These are phyloP conservation scores for Spialia ferax DNA, from an alignment of 2,888 invertebrate species.

Conservation along the genomic window DNA sequence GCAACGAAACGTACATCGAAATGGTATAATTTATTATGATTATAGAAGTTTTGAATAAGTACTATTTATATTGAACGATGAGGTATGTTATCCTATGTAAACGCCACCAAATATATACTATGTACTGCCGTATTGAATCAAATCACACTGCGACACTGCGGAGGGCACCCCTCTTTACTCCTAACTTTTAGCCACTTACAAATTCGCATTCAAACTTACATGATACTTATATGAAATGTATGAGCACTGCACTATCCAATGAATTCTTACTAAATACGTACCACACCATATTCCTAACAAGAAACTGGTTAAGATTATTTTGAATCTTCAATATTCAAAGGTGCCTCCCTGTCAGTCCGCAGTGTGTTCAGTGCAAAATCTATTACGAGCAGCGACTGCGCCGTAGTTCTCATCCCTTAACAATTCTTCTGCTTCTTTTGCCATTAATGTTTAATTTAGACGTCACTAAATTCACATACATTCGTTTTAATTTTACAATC, in stretches of 20 bases:
- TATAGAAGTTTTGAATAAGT: constrained; percentile 81
- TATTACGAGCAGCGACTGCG: constrained; percentile 50
- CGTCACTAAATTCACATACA: constrained; percentile 27
- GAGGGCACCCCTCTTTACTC: neutral
- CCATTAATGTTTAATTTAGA: constrained; percentile 16
- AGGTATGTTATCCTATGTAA: constrained; percentile 65
- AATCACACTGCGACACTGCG: constrained; percentile 48
- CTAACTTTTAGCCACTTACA: neutral
- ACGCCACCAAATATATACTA: constrained; percentile 72
- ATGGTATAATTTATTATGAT: constrained; percentile 74
- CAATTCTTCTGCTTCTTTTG: constrained; percentile 17
- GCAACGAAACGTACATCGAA: constrained; percentile 82
- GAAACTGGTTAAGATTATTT: neutral
- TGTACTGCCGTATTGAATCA: constrained; percentile 61
- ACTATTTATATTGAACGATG: constrained; percentile 81
- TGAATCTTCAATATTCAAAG: constrained; percentile 2
- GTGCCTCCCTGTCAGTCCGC: constrained; percentile 33
- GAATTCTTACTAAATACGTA: neutral
- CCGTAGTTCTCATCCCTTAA: constrained; percentile 44
- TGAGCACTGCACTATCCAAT: neutral
- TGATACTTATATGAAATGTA: neutral
- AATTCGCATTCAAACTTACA: neutral
- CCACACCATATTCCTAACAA: constrained; percentile 5
- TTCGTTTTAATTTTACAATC: constrained; percentile 7
- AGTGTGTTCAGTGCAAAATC: constrained; percentile 51